A percentile compares a stretch with the other conserved stretches of the same genome.
Evolutionary conservation across 1,140 invertebrate genomes (phyloP).

Genomic region (Akabosia matsudoensis): DNA sequence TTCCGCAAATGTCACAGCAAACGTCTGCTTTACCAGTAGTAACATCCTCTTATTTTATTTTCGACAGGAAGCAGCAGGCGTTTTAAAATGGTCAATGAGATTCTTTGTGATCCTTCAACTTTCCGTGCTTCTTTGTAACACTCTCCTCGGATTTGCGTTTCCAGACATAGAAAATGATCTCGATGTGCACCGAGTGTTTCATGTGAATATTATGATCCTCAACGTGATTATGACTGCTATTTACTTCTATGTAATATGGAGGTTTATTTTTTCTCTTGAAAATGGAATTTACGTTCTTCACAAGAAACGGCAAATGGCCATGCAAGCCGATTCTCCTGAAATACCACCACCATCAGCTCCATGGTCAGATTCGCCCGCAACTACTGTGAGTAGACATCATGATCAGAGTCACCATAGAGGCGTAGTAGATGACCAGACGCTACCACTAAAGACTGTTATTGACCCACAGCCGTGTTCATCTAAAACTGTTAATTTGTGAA

Average conservation of each 20-base stretch:
- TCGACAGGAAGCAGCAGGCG: not conserved
- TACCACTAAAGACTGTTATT: not conserved
- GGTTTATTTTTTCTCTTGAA: not conserved
- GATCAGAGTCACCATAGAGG: slow-evolving; percentile 7
- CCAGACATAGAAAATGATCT: not conserved
- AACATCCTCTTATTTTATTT: not conserved
- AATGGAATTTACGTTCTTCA: slow-evolving; percentile 8
- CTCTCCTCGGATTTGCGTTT: not conserved
- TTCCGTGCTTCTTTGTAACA: not conserved
- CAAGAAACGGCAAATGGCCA: slow-evolving; percentile 1
- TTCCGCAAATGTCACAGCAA: not conserved
- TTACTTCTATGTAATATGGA: slow-evolving; percentile 3
- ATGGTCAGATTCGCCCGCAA: not conserved
- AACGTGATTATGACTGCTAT: not conserved
- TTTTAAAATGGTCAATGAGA: not conserved
- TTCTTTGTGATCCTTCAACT: not conserved
- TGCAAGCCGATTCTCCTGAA: not conserved
- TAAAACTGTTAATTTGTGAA: not conserved
- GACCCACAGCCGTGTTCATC: not conserved
- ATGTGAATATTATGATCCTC: not conserved
- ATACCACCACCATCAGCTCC: not conserved
- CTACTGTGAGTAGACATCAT: not conserved
- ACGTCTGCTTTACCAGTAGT: not conserved
- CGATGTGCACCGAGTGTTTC: not conserved
- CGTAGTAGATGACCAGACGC: not conserved